Percentiles rank a stretch among this genome's conserved stretches.
Conservation (phyloP, 2,888 invertebrate genomes). For the Petrolisthes manimaculis region DNA sequence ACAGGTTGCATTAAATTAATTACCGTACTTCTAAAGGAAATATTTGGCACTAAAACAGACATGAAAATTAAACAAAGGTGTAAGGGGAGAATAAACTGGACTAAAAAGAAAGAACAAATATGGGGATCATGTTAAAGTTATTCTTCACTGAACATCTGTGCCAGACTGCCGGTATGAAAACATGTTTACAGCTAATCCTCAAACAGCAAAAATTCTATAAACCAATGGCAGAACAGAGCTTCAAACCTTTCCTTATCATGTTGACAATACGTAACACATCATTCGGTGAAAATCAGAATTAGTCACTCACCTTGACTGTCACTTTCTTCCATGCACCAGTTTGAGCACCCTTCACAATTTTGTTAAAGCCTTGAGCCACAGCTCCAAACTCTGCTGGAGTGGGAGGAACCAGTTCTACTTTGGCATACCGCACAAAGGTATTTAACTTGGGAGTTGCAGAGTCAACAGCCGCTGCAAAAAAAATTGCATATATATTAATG, state of each 20-base stretch:
- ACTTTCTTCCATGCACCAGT: constrained; percentile 86
- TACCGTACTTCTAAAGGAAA: too few species aligned
- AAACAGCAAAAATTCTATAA: neutral
- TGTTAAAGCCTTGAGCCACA: constrained; percentile 79
- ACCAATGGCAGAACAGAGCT: neutral
- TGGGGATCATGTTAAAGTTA: too few species aligned
- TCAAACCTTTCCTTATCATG: neutral
- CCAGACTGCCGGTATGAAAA: too few species aligned
- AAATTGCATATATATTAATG: neutral
- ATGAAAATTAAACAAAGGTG: neutral
- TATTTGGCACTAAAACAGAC: too few species aligned
- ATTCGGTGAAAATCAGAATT: too few species aligned
- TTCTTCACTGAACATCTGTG: too few species aligned
- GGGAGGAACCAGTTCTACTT: constrained; percentile 95
- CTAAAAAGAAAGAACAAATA: too few species aligned
- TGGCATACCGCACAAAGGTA: constrained; percentile 87
- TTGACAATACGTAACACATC: neutral
- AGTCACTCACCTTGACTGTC: constrained; percentile 77
- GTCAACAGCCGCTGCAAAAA: constrained; percentile 57
- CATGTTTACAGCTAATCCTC: neutral
- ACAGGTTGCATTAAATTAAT: neutral
- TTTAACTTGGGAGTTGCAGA: constrained; percentile 76
- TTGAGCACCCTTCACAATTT: constrained; percentile 79
- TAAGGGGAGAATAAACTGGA: neutral
- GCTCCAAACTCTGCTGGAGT: constrained; percentile 87